Base-by-base conservation (phyloP, 2,888 invertebrate species). In the Acrobasis consociella region DNA sequence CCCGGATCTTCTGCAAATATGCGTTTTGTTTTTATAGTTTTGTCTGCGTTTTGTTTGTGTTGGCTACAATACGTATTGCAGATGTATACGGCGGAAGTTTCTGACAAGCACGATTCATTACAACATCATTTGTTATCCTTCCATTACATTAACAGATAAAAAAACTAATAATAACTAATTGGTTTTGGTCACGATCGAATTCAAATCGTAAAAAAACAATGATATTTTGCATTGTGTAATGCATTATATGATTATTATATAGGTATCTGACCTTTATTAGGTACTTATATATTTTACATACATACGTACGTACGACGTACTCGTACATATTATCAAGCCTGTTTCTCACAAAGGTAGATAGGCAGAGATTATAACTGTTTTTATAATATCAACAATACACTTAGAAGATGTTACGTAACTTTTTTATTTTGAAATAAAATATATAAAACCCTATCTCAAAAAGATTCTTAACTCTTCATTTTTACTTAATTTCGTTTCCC, bases 11-110 rank as follows among this genome's bases (percentile, higher is more conserved):
- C 39, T 17, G 7, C 2, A 10, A 13, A 7, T 39, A 31, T 31
- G 5, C 9, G 16, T 17, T n/a, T n/a, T 46, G 17, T 17, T 17
- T 46, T 46, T 5, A 5, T 7, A 46, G 42, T 56, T 56, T 17
- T 22, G n/a, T 22, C 17, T 42, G 39, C 22, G 17, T n/a, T 56
- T 56, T 56, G 56, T 56, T 56, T 56, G 17, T 22, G 39, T 56
- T 17, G 11, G 22, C 42, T 1, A 5, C 11, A 46, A 2, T 31
- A 31, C 31, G 7, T 55, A 39, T 39, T 46, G 46, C 42, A 42
- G 56, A 56, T 42, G 56, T 56, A 42, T n/a, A 56, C 15, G 42
- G 42, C 56, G 56, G 56, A 42, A 56, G 42, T 42, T 42, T 42
- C 17, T 56, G 38, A 22, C 56, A 16, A 5, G 42, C 56, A 56